Evolutionary conservation across 2,797 vertebrate genomes (phyloP).

Genomic region (Triplophysa bombifrons): DNA sequence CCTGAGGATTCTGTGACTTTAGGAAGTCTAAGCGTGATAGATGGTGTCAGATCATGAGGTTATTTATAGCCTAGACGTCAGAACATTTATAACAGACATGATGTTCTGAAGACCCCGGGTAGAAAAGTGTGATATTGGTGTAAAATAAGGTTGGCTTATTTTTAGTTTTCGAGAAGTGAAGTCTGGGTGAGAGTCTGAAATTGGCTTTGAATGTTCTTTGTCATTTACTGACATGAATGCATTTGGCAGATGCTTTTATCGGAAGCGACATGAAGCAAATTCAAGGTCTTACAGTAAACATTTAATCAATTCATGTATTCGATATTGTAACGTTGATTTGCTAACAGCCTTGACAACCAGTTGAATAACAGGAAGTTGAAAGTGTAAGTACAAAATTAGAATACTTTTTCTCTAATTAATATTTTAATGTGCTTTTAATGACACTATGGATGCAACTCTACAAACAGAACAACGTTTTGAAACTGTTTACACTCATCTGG

Average conservation of each 20-base stretch:
- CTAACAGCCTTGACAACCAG: neutral
- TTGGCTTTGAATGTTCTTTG: neutral
- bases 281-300: neutral
- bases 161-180: conserved; percentile 19
- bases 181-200: conserved; percentile 3
- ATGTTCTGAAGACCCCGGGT: neutral
- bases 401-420: neutral
- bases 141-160: conserved; percentile 23
- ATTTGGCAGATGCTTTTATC: neutral
- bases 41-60: neutral
- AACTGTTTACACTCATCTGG: neutral
- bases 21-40: neutral
- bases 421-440: neutral
- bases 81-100: neutral
- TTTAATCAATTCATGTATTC: neutral
- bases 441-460: neutral
- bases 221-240: neutral
- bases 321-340: neutral
- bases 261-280: neutral
- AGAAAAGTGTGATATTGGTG: conserved; percentile 34
- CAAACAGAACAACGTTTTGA: neutral
- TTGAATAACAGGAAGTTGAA: neutral
- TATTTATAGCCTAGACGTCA: conserved; percentile 2
- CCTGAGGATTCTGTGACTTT: neutral
- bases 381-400: neutral